These are phyloP conservation scores for Argya squamiceps DNA, from an alignment of 2,797 vertebrate genomes.

Conservation along the genomic window DNA sequence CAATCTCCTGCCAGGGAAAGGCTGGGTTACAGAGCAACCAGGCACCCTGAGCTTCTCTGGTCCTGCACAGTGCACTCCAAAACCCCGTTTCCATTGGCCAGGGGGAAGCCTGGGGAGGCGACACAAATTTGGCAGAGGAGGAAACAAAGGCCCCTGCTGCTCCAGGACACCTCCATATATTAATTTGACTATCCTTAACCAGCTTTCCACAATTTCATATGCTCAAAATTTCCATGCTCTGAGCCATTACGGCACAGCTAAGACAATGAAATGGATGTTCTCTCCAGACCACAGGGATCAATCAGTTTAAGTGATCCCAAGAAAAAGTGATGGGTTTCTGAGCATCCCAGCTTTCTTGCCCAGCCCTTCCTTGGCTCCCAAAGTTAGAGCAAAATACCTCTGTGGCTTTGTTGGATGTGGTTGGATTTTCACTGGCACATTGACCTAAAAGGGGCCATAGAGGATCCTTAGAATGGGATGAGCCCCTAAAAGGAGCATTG, in stretches of 20 bases:
- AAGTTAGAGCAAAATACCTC: background rate
- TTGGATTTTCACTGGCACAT: background rate
- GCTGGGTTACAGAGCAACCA: background rate
- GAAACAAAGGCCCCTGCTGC: background rate
- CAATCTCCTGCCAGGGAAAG: background rate
- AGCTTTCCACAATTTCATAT: background rate
- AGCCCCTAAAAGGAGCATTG: background rate
- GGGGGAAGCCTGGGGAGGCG: background rate
- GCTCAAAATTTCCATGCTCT: background rate
- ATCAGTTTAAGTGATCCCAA: background rate
- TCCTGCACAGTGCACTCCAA: background rate
- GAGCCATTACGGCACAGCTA: fast-evolving
- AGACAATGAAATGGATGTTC: background rate
- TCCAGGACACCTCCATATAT: background rate
- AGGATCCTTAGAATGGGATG: background rate
- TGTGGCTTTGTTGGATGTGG: background rate
- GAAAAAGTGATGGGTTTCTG: background rate
- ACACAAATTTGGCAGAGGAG: background rate
- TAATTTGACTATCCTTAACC: background rate
- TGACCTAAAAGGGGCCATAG: background rate
- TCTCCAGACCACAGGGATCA: fast-evolving
- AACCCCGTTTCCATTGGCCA: fast-evolving
- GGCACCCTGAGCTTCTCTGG: background rate
- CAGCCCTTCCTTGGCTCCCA: background rate
- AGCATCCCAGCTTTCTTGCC: background rate